Evolutionary conservation across 2,113 vertebrate species (phyloP), one percentile per base, ranked within the genome.

Genomic region (Tetraodon nigroviridis): DNA sequence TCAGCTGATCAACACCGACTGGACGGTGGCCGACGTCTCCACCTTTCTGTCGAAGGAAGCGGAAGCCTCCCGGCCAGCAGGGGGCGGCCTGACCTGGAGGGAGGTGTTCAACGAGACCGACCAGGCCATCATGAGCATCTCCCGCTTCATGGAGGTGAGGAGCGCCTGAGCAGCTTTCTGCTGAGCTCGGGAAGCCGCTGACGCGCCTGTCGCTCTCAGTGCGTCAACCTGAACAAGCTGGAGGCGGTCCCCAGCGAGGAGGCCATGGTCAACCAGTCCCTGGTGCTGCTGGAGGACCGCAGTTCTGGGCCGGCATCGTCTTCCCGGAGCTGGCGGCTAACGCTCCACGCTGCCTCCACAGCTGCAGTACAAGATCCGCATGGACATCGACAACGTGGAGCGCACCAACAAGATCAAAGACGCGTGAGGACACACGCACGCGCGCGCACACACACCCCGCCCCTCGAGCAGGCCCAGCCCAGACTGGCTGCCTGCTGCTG

Each of bases 131-230:
- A 87, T 89, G 83, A 95, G 91, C 64, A 93, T 98, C 64, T 94
- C 95, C 1, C 93, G 84, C 56, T 98, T 97, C 88, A 97, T 98
- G 95, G 95, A 98, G 93, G 97, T 98, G 44, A 71, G 81, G 24
- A 27, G 24, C 24, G 7, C 24, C 24, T 6, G 24, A 6, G 24
- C 5, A 27, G 24, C 24, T 5, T 13, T 3, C 3, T 6, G 40
- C 40, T 12, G 8, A 11, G 44, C 7, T 2, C 1, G 3, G 7
- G 46, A 6, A 1, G 10, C 17, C 0, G 46, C 18, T n/a, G 17
- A 48, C 20, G 6, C 2, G 45, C 18, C 56, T 56, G 20, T 57
- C 16, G 54, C 5, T 67, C 17, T 54, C 70, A 99, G 97, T 98
- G 97, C 85, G 92, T 98, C 56, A 98, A 98, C 24, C 59, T 92